Evolutionary conservation across 2,888 invertebrate species (phyloP).

Genomic region (Druceiella hillmani): DNA sequence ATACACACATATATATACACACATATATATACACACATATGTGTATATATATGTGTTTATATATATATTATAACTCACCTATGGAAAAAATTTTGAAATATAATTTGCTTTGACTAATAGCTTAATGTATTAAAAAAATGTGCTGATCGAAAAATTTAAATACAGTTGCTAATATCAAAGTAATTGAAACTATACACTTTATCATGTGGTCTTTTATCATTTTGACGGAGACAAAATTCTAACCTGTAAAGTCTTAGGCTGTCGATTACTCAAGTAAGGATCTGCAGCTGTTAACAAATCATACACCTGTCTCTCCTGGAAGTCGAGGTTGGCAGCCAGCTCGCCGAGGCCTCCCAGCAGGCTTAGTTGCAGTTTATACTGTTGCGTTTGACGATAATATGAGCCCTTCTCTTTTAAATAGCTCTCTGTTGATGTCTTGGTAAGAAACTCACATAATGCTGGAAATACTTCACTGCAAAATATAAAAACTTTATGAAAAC

Average conservation of each 20-base stretch:
- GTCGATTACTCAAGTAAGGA: slow-evolving; percentile 53
- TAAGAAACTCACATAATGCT: slow-evolving; percentile 50
- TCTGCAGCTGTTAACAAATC: slow-evolving; percentile 39
- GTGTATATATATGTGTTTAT: no score
- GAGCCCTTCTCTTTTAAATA: slow-evolving; percentile 52
- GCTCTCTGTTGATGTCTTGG: slow-evolving; percentile 50
- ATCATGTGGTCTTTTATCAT: no score
- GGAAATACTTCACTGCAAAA: slow-evolving; percentile 62
- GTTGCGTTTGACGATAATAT: slow-evolving; percentile 52
- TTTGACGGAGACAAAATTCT: slow-evolving; percentile 10
- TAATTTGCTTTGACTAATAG: no score
- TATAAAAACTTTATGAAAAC: slow-evolving; percentile 8
- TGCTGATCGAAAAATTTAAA: no score
- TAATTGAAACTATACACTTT: slow-evolving; percentile 17
- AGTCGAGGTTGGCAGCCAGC: slow-evolving; percentile 41
- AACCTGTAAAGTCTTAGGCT: slow-evolving; percentile 61
- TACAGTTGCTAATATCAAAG: slow-evolving; percentile 13
- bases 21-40: no score
- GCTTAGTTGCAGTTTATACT: slow-evolving; percentile 50
- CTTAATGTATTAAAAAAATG: no score
- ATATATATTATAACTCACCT: no score
- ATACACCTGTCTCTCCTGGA: slow-evolving; percentile 38
- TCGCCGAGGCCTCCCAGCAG: slow-evolving; percentile 44
- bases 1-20: no score
- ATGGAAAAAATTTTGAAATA: no score